These are phyloP conservation scores for Chrysolina americana DNA, from an alignment of 2,888 invertebrate genomes.

Conservation along the genomic window DNA sequence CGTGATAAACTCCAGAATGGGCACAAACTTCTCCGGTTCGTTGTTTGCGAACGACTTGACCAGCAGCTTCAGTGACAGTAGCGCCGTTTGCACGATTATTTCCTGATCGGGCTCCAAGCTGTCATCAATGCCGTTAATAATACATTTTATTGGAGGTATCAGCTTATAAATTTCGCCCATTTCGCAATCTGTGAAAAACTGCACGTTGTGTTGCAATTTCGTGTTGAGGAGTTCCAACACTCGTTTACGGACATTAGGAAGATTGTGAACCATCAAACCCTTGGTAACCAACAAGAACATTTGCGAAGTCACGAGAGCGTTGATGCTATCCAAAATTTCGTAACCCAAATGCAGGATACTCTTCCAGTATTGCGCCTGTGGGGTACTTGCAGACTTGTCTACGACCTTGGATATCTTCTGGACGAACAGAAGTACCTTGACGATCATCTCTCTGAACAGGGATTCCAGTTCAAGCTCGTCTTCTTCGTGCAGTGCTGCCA, in stretches of 20 bases:
- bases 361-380: slow-evolving; percentile 84
- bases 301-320: slow-evolving; percentile 82
- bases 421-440: slow-evolving; percentile 79
- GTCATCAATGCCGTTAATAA: slow-evolving; percentile 70
- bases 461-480: slow-evolving; percentile 73
- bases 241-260: slow-evolving; percentile 82
- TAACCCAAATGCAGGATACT: slow-evolving; percentile 84
- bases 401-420: slow-evolving; percentile 76
- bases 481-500: slow-evolving; percentile 71
- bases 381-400: slow-evolving; percentile 74
- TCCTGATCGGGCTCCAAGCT: slow-evolving; percentile 74
- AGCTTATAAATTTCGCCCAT: slow-evolving; percentile 71
- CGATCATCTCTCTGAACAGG: slow-evolving; percentile 79
- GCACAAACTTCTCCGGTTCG: slow-evolving; percentile 80
- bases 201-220: slow-evolving; percentile 80
- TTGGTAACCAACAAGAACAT: slow-evolving; percentile 86
- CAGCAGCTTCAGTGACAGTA: slow-evolving; percentile 87
- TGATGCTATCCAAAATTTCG: slow-evolving; percentile 85
- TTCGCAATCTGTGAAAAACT: slow-evolving; percentile 73
- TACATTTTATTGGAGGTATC: slow-evolving; percentile 75
- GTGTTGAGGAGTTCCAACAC: slow-evolving; percentile 89
- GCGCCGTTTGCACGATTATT: slow-evolving; percentile 84
- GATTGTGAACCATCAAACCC: slow-evolving; percentile 80
- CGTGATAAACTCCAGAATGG: slow-evolving; percentile 79
- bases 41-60: slow-evolving; percentile 80